phyloP scores from a whole-genome alignment of 1,140 invertebrate genomes.

The Riptortus pedestris region DNA sequence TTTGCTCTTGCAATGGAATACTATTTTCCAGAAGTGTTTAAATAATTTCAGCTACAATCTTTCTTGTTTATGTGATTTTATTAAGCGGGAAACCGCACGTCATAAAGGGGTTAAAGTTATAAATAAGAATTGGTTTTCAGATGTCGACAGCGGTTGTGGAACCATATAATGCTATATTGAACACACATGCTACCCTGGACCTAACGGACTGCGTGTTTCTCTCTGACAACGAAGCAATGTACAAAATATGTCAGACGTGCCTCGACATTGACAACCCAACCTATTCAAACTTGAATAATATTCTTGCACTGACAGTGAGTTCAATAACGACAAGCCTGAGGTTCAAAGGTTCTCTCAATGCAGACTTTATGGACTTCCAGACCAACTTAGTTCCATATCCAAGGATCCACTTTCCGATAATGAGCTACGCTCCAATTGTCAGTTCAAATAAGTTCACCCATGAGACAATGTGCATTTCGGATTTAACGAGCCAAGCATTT shows the following conservation, averaged over 20 bases:
- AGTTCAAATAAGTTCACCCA: constrained; percentile 54
- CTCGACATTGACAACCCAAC: constrained; percentile 47
- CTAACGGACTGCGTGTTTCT: constrained; percentile 52
- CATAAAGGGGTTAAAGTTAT: background rate
- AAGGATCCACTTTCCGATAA: constrained; percentile 43
- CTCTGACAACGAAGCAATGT: constrained; percentile 55
- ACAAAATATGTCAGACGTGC: constrained; percentile 49
- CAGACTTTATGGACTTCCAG: constrained; percentile 55
- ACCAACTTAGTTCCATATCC: constrained; percentile 47
- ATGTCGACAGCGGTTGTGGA: constrained; percentile 51
- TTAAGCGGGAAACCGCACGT: background rate
- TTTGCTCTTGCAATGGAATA: background rate
- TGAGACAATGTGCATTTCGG: constrained; percentile 47
- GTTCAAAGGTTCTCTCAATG: constrained; percentile 63
- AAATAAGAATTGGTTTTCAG: constrained; percentile 16
- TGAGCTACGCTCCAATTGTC: constrained; percentile 53
- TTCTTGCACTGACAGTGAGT: constrained; percentile 45
- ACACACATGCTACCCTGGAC: constrained; percentile 52
- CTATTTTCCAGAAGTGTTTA: too few species aligned
- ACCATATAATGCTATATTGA: constrained; percentile 54
- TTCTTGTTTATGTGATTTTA: background rate
- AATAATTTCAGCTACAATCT: too few species aligned
- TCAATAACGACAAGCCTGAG: constrained; percentile 44
- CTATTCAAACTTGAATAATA: constrained; percentile 48
- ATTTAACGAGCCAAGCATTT: constrained; percentile 51